Base-by-base conservation (phyloP, 64 coral and sea anemone species). In the Catalaphyllia jardinei region DNA sequence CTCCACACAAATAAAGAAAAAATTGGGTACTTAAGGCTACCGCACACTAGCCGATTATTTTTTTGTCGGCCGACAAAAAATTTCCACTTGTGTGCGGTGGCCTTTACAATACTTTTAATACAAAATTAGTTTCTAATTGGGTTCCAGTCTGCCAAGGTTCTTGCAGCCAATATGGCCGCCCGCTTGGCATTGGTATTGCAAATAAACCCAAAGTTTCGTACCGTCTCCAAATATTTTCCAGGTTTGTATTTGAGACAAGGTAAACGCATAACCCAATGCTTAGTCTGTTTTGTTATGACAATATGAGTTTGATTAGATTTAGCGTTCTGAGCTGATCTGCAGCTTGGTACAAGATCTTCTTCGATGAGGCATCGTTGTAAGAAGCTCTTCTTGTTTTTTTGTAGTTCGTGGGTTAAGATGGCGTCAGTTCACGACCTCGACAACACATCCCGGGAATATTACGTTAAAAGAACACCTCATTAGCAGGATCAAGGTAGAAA, bases 401-500 rank as follows among this genome's bases (percentile, higher is more conserved):
- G 11, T 51, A 85, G 81, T 12, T 71, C 30, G 22, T 64, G 62
- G 33, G 46, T 71, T 28, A 28, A 65, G 39, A 16, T 42, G 30
- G 35, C 38, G 39, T 71, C 22, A 63, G n/a, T 4, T 4, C 69
- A 17, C 50, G 38, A 17, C 63, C 24, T 71, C 38, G 10, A 63
- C 62, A 25, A 24, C 10, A 13, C 7, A 17, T 19, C 62, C 20
- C 12, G 22, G 12, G n/a, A 51, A 50, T 65, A 25, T 29, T 22
- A 85, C 62, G 7, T 42, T 85, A 8, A 35, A 71, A 85, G 62
- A 71, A 38, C 64, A 85, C 69, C 38, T 85, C 3, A 24, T 69
- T 24, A 85, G 38, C 31, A 85, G 62, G 12, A 85, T 85, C 12
- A 85, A 85, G 81, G 81, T 85, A 51, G 49, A 71, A 28, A n/a